phyloP scores from a whole-genome alignment of 2,797 vertebrate species.

The Sebastes diploproa region DNA sequence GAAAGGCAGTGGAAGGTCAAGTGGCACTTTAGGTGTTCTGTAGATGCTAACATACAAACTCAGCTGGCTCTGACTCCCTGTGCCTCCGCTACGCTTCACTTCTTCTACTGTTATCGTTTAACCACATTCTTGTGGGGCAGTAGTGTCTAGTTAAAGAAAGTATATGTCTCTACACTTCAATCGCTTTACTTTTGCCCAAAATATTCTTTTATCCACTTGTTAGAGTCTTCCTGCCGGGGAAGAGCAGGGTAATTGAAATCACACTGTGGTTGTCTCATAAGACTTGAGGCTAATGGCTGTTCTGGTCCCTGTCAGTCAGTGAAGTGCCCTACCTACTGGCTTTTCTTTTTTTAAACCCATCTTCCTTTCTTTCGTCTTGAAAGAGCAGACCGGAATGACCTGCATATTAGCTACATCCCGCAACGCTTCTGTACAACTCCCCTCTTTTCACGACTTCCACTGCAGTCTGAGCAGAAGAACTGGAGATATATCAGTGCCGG shows the following conservation, averaged over 20 bases:
- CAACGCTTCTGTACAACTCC: slow-evolving; percentile 5
- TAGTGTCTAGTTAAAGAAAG: slow-evolving; percentile 21
- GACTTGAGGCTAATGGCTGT: slow-evolving; percentile 71
- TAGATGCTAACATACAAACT: not conserved
- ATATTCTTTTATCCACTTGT: slow-evolving; percentile 57
- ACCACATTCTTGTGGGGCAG: not conserved
- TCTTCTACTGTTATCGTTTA: not conserved
- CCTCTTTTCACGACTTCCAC: slow-evolving; percentile 48
- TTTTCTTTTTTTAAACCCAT: not conserved
- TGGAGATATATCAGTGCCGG: slow-evolving; percentile 30
- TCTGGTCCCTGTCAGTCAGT: slow-evolving; percentile 71
- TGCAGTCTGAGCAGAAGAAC: slow-evolving; percentile 34
- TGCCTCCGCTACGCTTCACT: not conserved
- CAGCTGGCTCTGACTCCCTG: not conserved
- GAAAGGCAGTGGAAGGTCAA: slow-evolving; percentile 14
- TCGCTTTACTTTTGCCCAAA: slow-evolving; percentile 24
- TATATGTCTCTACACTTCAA: slow-evolving; percentile 9
- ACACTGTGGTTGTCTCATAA: slow-evolving; percentile 70
- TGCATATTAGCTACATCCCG: slow-evolving; percentile 4
- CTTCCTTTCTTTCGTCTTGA: slow-evolving; percentile 24
- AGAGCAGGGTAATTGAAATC: slow-evolving; percentile 73
- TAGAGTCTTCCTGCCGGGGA: slow-evolving; percentile 45
- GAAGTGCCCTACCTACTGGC: slow-evolving; percentile 27
- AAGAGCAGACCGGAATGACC: slow-evolving; percentile 35
- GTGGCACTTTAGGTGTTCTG: not conserved